phyloP scores from a whole-genome alignment of 2,797 vertebrate species.

The Fundulus diaphanus region DNA sequence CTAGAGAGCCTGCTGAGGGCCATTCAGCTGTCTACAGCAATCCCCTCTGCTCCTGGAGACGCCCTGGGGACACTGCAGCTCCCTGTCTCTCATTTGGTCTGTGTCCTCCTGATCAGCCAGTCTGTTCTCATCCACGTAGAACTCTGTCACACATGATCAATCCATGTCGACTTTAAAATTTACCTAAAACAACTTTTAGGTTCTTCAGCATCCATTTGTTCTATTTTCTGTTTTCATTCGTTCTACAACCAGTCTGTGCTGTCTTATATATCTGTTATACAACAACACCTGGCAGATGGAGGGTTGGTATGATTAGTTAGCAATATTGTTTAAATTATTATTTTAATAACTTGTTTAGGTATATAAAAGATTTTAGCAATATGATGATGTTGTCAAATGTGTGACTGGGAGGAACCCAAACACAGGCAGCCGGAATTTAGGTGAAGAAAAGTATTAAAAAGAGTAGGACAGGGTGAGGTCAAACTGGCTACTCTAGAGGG shows the following conservation, averaged over 20 bases:
- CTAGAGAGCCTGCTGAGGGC: conserved; percentile 62
- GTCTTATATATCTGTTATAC: not conserved
- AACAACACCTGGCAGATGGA: not conserved
- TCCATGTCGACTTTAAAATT: conserved; percentile 7
- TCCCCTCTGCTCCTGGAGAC: conserved; percentile 52
- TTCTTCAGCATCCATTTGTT: not conserved
- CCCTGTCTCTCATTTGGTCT: conserved; percentile 32
- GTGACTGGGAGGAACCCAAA: not conserved
- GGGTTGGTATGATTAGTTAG: too few relatives aligned
- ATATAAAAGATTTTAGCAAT: too few relatives aligned
- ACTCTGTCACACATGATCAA: conserved; percentile 19
- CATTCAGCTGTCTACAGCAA: conserved; percentile 50
- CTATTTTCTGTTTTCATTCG: not conserved
- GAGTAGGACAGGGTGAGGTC: too few relatives aligned
- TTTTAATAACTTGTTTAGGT: not conserved
- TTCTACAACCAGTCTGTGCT: not conserved
- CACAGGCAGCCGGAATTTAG: not conserved
- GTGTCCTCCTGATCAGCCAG: conserved; percentile 28
- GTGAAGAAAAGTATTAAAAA: too few relatives aligned
- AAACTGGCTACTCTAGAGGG: too few relatives aligned
- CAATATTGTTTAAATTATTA: not conserved
- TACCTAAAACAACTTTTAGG: conserved; percentile 7
- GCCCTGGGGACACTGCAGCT: conserved; percentile 44
- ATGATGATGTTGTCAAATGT: not conserved
- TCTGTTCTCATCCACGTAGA: conserved; percentile 27